Conservation (phyloP, 2,113 vertebrate species). For the Gymnarchus niloticus region DNA sequence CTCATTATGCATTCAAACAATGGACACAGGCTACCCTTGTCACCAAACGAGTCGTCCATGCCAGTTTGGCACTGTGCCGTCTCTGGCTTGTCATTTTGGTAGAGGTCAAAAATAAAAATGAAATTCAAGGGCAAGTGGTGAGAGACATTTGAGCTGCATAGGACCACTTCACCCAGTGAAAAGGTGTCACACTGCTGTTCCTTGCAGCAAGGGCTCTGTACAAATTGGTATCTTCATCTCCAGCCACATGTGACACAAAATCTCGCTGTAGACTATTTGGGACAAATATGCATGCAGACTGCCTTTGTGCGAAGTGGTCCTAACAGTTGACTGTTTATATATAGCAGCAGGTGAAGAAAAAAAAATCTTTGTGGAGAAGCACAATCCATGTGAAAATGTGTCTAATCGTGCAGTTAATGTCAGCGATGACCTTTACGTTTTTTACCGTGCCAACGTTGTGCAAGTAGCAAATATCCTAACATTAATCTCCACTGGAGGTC, state of each 20-base stretch:
- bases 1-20: conserved; percentile 3
- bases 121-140: not conserved
- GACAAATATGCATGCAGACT: not conserved
- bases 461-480: not conserved
- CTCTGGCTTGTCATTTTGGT: not conserved
- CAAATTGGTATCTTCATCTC: not conserved
- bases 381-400: not conserved
- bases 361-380: not conserved
- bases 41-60: not conserved
- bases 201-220: not conserved
- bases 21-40: not conserved
- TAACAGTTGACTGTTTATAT: not conserved
- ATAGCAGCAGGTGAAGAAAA: not conserved
- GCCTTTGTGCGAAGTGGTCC: not conserved
- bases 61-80: not conserved
- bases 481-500: not conserved
- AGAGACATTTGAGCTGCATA: not conserved
- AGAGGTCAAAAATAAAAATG: not conserved
- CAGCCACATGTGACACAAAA: not conserved
- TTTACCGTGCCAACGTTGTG: not conserved
- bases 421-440: not conserved
- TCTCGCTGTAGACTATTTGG: not conserved
- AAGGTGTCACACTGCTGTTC: not conserved
- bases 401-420: not conserved
- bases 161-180: not conserved